phyloP scores from a whole-genome alignment of 1,140 invertebrate genomes.

The Aphis gossypii region DNA sequence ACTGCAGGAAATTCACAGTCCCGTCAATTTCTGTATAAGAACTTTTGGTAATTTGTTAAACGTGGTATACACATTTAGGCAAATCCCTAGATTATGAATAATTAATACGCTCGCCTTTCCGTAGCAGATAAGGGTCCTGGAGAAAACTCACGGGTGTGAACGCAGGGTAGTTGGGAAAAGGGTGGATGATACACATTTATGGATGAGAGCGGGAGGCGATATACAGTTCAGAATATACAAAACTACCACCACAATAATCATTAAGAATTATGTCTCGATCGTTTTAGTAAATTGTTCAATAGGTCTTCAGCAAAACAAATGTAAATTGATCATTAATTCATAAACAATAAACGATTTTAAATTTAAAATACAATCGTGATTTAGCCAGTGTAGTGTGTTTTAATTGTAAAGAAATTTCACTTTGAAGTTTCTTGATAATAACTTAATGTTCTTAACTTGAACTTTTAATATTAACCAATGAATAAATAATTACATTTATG shows the following conservation, averaged over 20 bases:
- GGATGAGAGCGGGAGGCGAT: background rate
- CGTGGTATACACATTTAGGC: conserved; percentile 35
- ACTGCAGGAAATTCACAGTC: conserved; percentile 19
- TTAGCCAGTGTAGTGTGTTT: background rate
- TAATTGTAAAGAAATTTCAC: conserved; percentile 6
- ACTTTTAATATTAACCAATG: background rate
- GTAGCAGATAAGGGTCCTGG: conserved; percentile 31
- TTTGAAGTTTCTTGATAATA: background rate
- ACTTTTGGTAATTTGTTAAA: conserved; percentile 52
- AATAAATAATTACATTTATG: background rate
- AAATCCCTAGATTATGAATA: conserved; percentile 56
- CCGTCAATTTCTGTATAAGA: conserved; percentile 34
- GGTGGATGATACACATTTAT: background rate
- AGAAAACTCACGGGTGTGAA: background rate
- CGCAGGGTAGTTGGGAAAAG: background rate
- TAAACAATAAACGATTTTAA: background rate
- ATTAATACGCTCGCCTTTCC: conserved; percentile 50
- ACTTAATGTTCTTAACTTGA: background rate
- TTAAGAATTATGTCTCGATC: conserved; percentile 28
- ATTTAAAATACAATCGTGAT: background rate
- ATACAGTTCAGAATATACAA: conserved; percentile 22
- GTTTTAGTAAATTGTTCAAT: background rate
- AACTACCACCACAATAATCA: conserved; percentile 22
- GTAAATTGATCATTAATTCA: conserved; percentile 2
- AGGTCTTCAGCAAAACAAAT: background rate